These are phyloP conservation scores for Callorhinus ursinus DNA, from an alignment of 2,113 vertebrate species.

Conservation along the genomic window DNA sequence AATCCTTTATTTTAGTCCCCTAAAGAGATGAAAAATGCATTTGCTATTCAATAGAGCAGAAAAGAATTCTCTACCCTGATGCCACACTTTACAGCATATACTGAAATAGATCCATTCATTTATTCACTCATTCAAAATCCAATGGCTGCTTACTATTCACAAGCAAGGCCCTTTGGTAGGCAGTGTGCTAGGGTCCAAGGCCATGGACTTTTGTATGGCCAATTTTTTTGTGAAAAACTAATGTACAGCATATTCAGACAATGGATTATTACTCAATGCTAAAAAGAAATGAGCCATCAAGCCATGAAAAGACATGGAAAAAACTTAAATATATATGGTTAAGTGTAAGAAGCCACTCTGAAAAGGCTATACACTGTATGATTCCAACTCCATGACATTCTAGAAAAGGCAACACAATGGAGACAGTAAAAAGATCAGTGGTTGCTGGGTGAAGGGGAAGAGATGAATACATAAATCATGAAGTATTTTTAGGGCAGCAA, in stretches of 20 bases:
- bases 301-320: background rate
- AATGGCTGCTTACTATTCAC: background rate
- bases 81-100: background rate
- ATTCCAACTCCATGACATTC: background rate
- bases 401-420: background rate
- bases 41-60: background rate
- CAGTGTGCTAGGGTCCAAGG: background rate
- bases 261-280: background rate
- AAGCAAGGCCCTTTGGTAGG: background rate
- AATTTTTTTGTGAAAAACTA: background rate
- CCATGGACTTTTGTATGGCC: background rate
- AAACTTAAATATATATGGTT: background rate
- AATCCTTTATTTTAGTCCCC: constrained; percentile 51
- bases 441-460: background rate
- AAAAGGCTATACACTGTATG: background rate
- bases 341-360: background rate
- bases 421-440: background rate
- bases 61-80: background rate
- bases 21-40: background rate
- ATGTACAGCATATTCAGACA: background rate
- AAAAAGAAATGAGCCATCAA: background rate
- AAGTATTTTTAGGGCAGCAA: background rate
- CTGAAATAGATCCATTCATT: background rate
- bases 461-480: background rate
- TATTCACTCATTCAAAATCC: background rate